A percentile compares a stretch with the other conserved stretches of the same genome.
Evolutionary conservation across 2,113 vertebrate species (phyloP).

Genomic region (Oryzias melastigma): DNA sequence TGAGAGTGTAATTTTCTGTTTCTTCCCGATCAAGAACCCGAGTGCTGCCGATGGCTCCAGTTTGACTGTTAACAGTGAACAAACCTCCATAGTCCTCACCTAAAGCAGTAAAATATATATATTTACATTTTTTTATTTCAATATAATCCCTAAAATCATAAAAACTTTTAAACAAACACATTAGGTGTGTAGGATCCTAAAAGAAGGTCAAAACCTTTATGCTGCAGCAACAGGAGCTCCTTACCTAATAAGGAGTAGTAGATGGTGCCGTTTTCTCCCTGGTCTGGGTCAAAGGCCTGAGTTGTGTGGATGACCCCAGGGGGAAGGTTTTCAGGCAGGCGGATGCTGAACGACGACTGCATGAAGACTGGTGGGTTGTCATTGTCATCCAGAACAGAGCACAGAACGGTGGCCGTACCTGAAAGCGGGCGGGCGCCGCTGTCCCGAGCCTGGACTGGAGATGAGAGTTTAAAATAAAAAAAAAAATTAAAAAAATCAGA

Average conservation of each 20-base stretch:
- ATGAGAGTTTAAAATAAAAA: neutral
- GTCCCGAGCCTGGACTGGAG: slow-evolving; percentile 85
- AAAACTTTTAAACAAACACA: neutral
- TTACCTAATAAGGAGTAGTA: slow-evolving; percentile 83
- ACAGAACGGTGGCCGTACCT: slow-evolving; percentile 75
- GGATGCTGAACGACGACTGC: slow-evolving; percentile 72
- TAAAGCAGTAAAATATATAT: slow-evolving; percentile 41
- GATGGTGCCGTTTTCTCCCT: slow-evolving; percentile 80
- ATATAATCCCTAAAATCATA: neutral
- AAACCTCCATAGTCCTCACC: slow-evolving; percentile 78
- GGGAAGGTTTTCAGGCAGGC: slow-evolving; percentile 85
- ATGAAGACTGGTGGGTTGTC: slow-evolving; percentile 84
- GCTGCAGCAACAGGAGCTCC: neutral
- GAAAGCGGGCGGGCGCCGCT: slow-evolving; percentile 76
- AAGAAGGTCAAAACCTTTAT: neutral
- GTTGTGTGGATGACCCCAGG: slow-evolving; percentile 76
- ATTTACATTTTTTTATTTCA: neutral
- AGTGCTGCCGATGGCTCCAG: slow-evolving; percentile 81
- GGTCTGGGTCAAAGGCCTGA: slow-evolving; percentile 82
- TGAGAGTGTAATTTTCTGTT: slow-evolving; percentile 79
- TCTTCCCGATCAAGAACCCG: slow-evolving; percentile 85
- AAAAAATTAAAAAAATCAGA: neutral
- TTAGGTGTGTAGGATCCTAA: neutral
- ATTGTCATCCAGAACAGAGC: slow-evolving; percentile 86
- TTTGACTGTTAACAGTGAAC: slow-evolving; percentile 82